Evolutionary conservation across 35 echinoderm and acorn worm species (phyloP).

Genomic region (Ptychodera flava): DNA sequence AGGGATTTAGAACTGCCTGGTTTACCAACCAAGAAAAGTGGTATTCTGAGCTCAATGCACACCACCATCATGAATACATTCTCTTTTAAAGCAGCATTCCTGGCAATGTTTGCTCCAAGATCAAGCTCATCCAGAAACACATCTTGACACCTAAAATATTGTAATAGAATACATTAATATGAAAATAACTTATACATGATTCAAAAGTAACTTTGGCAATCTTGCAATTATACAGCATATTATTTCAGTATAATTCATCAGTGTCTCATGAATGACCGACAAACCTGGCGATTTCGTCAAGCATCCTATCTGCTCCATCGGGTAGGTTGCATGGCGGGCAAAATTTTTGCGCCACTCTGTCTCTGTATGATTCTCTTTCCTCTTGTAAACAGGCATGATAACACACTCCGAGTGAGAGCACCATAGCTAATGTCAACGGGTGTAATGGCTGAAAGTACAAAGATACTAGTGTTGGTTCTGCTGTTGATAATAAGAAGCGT

Average conservation of each 20-base stretch:
- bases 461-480: no score
- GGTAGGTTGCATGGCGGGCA: background rate
- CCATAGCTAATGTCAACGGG: background rate
- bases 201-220: no score
- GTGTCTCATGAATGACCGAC: no score
- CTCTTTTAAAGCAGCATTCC: constrained; percentile 20
- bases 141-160: constrained; percentile 14
- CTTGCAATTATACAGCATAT: no score
- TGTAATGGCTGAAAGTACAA: constrained; percentile 5
- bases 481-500: no score
- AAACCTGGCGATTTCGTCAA: constrained; percentile 21
- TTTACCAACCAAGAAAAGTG: constrained; percentile 28
- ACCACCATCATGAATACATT: constrained; percentile 35
- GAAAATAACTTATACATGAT: no score
- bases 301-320: constrained; percentile 2
- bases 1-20: constrained; percentile 28
- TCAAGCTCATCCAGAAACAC: constrained; percentile 11
- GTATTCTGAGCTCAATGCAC: constrained; percentile 25
- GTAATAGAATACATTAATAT: background rate
- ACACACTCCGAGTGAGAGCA: constrained; percentile 22
- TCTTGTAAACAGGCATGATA: constrained; percentile 28
- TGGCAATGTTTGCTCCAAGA: constrained; percentile 11
- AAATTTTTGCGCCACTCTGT: background rate
- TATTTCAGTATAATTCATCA: no score
- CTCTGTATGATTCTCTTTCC: background rate